phyloP scores from a whole-genome alignment of 2,888 invertebrate genomes.

The Drosophila kambysellisi region DNA sequence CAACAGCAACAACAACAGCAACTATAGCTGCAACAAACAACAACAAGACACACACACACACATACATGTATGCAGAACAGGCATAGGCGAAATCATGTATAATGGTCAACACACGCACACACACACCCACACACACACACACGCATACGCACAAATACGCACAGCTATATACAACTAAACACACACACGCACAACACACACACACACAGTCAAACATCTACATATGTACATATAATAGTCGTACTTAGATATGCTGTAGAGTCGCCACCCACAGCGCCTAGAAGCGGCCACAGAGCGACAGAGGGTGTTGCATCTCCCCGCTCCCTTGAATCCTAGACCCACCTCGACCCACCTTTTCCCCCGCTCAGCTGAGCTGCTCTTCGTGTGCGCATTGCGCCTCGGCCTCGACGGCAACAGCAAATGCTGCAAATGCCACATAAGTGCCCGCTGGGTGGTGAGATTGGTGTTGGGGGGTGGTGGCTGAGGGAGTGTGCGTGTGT shows the following conservation, averaged over 20 bases:
- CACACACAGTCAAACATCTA: slow-evolving; percentile 19
- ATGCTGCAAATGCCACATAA: slow-evolving; percentile 79
- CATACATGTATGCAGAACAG: slow-evolving; percentile 17
- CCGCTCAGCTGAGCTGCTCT: slow-evolving; percentile 22
- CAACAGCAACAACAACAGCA: slow-evolving; percentile 21
- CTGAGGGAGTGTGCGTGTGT: neutral
- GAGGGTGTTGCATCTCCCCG: slow-evolving; percentile 7
- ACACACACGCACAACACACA: slow-evolving; percentile 25
- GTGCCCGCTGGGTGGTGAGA: slow-evolving; percentile 63
- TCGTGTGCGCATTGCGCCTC: slow-evolving; percentile 66
- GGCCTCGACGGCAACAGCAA: slow-evolving; percentile 51
- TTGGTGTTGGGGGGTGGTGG: neutral
- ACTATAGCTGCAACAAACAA: slow-evolving; percentile 53
- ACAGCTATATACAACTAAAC: slow-evolving; percentile 42
- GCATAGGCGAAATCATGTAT: slow-evolving; percentile 10
- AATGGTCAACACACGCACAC: slow-evolving; percentile 5
- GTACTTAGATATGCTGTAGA: slow-evolving; percentile 60
- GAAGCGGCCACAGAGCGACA: slow-evolving; percentile 39
- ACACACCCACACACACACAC: slow-evolving; percentile 16
- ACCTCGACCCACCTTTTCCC: neutral
- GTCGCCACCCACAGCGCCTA: slow-evolving; percentile 43
- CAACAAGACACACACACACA: slow-evolving; percentile 45
- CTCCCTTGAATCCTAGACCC: neutral
- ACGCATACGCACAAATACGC: slow-evolving; percentile 48
- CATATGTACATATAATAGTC: slow-evolving; percentile 49